phyloP scores from a whole-genome alignment of 2,113 vertebrate genomes.

The Psittacara wagleri region DNA sequence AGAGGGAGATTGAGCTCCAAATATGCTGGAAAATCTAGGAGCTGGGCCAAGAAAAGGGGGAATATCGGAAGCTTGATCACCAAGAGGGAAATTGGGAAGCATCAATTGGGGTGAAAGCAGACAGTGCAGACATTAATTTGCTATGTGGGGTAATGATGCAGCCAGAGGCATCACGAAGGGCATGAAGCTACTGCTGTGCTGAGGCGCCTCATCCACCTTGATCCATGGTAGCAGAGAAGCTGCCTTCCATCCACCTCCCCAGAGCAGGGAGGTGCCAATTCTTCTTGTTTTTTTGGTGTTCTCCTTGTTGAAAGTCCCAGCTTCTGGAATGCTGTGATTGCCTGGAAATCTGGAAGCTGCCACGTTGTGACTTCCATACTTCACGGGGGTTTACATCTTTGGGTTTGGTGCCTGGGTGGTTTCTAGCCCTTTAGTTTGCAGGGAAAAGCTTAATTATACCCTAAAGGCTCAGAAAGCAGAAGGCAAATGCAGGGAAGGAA shows the following conservation, averaged over 20 bases:
- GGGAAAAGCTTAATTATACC: not conserved
- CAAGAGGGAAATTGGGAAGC: not conserved
- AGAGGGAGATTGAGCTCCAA: constrained; percentile 31
- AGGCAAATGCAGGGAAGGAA: not conserved
- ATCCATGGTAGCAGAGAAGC: not conserved
- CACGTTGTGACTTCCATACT: not conserved
- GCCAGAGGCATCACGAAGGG: accelerated
- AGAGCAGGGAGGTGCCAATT: accelerated
- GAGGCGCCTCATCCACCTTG: accelerated
- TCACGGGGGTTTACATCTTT: not conserved
- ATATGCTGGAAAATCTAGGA: constrained; percentile 42
- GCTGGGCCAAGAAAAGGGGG: constrained; percentile 13
- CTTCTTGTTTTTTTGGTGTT: not conserved
- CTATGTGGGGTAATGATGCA: accelerated
- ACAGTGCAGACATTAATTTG: not conserved
- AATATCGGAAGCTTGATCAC: not conserved
- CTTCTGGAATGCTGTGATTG: not conserved
- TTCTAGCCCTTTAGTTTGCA: not conserved
- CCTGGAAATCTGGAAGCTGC: not conserved
- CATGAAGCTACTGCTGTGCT: accelerated
- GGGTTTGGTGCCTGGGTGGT: not conserved
- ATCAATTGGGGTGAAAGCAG: not conserved
- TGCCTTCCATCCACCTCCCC: not conserved
- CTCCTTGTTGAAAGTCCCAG: not conserved
- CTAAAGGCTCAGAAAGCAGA: not conserved